Base-by-base conservation (phyloP, 2,797 vertebrate species). In the Dendrocincla fuliginosa region DNA sequence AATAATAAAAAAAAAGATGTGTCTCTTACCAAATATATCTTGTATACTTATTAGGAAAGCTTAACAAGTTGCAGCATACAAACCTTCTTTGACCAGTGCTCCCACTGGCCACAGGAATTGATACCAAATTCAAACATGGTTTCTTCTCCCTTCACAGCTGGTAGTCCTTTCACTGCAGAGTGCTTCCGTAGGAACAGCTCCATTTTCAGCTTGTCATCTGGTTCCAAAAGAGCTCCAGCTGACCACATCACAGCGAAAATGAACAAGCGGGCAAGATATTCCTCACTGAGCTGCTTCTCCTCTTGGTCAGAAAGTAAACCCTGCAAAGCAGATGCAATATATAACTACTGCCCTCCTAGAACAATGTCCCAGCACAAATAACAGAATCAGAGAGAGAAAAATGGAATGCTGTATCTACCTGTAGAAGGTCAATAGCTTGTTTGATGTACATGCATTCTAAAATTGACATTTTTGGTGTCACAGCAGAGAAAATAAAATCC, bases 391-490 rank as follows among this genome's bases (percentile, higher is more conserved):
- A 41, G 37, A 64, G 15, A 83, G 47, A 68, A 93, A 91, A 82
- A 67, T 0, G 2, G 7, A 61, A 71, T 81, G 56, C 49, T 35
- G 5, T 42, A 91, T 76, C 85, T 97, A 99, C 98, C 98, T 99
- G 98, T 89, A 99, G 97, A 76, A 99, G 97, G 97, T 98, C 98
- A 49, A 98, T 98, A 11, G 98, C 98, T 98, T 99, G 98, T 89
- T 97, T 98, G 97, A 99, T 98, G 98, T 98, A 99, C 98, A 98
- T 98, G 49, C 98, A 98, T 94, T 99, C 98, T 96, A 99, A 96
- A 87, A 98, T 93, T 6, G 95, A 95, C 98, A 99, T 99, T 98
- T 99, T 99, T 44, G 98, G 98, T 84, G 96, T 97, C 93, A 98
- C 97, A 11, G 98, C 94, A 39, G 98, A 98, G 92, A 85, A 98